Evolutionary conservation across 2,888 invertebrate genomes (phyloP), one percentile per base, ranked within the genome.

Genomic region (Bibio marci): DNA sequence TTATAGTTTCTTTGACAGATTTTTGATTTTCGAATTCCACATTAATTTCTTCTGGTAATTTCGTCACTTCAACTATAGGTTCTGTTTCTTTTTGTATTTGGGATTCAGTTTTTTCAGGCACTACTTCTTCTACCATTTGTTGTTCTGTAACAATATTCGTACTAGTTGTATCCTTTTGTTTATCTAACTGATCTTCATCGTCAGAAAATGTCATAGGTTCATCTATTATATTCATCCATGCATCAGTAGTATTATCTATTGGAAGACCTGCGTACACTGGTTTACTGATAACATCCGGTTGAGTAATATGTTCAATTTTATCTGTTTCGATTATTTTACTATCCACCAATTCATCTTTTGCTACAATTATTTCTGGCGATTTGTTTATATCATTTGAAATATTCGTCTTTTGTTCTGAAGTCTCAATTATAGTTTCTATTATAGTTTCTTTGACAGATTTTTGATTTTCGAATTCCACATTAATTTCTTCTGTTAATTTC

Each of bases 171-270:
- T n/a, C n/a, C n/a, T n/a, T n/a, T n/a, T n/a, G n/a, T n/a, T n/a
- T n/a, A n/a, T n/a, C n/a, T n/a, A 22, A 22, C 22, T 6, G 22
- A 6, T 44, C 43, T 41, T 52, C 50, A 7, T 52, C 52, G 35
- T 50, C 52, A 14, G 52, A 51, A n/a, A 52, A 43, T 28, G 39
- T 41, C 17, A 50, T 48, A 1, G 53, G 48, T 45, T 56, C 50
- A 38, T 56, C 53, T 28, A 58, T 35, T 10, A 55, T 54, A 38
- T 53, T 49, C 52, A 63, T 53, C 52, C 59, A 59, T 3, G 51
- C 43, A 34, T 47, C 52, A 17, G 54, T 45, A 1, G 55, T 46
- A 19, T 55, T 52, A 40, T 52, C 56, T 26, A 54, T 47, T 3
- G 56, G 54, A 35, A 55, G 43, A 6, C 52, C 57, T 17, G 49